phyloP scores from a whole-genome alignment of 2,797 vertebrate species.

The Alcedo quadribrachys region DNA sequence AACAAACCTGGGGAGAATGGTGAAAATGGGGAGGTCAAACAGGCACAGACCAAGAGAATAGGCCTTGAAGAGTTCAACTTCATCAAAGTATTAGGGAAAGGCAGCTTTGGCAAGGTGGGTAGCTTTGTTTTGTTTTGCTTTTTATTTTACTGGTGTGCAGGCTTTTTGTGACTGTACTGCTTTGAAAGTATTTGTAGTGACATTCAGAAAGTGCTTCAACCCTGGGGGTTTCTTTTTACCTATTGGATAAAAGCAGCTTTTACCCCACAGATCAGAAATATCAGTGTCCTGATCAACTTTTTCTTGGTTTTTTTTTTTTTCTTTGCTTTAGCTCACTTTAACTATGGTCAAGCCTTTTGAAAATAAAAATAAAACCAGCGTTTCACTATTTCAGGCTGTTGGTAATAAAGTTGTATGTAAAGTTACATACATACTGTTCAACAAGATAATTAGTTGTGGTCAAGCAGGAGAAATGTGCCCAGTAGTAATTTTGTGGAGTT shows the following conservation, averaged over 20 bases:
- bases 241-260: not conserved
- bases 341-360: not conserved
- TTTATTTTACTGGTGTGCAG: not conserved
- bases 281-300: not conserved
- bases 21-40: conserved; percentile 89
- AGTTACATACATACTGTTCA: not conserved
- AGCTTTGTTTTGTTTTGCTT: not conserved
- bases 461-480: not conserved
- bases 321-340: not conserved
- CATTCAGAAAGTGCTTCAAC: not conserved
- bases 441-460: not conserved
- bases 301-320: not conserved
- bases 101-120: conserved; percentile 95
- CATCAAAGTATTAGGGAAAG: conserved; percentile 97
- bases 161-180: not conserved
- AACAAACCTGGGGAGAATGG: conserved; percentile 80
- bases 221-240: not conserved
- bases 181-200: not conserved
- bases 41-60: conserved; percentile 86
- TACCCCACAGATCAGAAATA: not conserved
- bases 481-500: not conserved
- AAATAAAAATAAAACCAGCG: not conserved
- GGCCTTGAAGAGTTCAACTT: conserved; percentile 91
- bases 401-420: not conserved
- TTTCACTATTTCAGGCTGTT: not conserved